phyloP scores from a whole-genome alignment of 2,113 vertebrate species.

The Nasalis larvatus region DNA sequence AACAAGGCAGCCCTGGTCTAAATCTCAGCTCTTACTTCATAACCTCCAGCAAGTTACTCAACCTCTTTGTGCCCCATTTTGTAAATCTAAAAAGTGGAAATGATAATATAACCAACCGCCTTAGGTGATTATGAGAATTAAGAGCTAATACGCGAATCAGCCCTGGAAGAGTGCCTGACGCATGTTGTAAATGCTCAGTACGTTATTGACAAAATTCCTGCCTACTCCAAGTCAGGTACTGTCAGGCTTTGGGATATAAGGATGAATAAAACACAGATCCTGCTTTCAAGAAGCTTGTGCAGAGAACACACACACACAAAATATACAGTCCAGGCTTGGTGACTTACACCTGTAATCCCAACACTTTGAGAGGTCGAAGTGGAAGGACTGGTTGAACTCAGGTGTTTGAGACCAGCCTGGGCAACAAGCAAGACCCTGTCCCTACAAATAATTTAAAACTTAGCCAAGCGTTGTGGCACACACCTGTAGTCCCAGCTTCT shows the following conservation, averaged over 20 bases:
- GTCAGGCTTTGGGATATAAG: background rate
- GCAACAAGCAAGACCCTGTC: background rate
- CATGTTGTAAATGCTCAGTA: background rate
- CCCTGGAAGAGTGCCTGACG: background rate
- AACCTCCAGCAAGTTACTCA: background rate
- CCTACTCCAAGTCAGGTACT: background rate
- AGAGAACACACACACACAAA: background rate
- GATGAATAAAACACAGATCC: background rate
- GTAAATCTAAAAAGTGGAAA: background rate
- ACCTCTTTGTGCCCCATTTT: background rate
- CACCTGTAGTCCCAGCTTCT: too few species aligned
- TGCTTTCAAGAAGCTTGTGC: background rate
- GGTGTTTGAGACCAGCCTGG: background rate
- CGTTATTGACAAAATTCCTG: background rate
- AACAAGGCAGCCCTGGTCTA: background rate
- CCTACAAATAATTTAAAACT: background rate
- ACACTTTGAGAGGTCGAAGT: background rate
- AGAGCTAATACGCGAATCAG: background rate
- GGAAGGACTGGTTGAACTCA: background rate
- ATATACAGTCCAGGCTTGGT: background rate
- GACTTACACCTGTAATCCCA: background rate
- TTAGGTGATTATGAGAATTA: background rate
- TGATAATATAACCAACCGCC: background rate
- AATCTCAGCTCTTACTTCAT: background rate
- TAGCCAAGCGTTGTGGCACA: too few species aligned